phyloP scores from a whole-genome alignment of 2,113 vertebrate species.

The Hippolais icterina region DNA sequence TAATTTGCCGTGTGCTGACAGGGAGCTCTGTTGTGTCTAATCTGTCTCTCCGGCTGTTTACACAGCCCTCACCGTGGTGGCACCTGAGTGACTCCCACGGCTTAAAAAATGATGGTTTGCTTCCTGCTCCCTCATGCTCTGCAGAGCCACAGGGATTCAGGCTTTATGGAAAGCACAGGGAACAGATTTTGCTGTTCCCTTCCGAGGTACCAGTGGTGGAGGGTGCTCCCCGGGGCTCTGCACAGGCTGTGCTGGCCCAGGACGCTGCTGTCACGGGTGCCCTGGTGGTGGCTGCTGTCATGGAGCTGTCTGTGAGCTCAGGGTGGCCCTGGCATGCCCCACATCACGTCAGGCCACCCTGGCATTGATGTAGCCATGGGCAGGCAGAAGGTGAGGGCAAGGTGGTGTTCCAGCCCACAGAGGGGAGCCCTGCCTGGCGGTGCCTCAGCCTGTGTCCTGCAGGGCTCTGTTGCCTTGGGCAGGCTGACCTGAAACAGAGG shows the following conservation, averaged over 20 bases:
- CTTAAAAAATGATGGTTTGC: background rate
- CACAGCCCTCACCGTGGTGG: background rate
- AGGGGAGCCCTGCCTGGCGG: rapidly evolving
- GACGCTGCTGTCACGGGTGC: background rate
- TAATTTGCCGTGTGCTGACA: background rate
- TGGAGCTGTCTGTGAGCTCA: background rate
- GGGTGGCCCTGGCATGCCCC: background rate
- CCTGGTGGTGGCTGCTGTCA: background rate
- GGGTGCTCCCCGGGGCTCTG: background rate
- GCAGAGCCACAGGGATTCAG: rapidly evolving
- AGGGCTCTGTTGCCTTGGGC: background rate
- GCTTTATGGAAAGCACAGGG: rapidly evolving
- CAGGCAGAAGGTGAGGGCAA: background rate
- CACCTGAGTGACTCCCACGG: background rate
- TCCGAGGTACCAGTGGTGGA: rapidly evolving
- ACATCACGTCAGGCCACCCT: rapidly evolving
- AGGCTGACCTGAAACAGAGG: no score
- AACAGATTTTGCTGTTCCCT: background rate
- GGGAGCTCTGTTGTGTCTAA: background rate
- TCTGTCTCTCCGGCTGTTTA: background rate
- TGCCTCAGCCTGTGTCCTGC: background rate
- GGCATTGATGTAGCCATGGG: background rate
- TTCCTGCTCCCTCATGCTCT: background rate
- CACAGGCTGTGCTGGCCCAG: rapidly evolving
- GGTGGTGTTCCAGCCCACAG: background rate